Percentiles rank a stretch among this genome's conserved stretches.
phyloP scores from a whole-genome alignment of 2,888 invertebrate genomes.

The Baronia brevicornis region DNA sequence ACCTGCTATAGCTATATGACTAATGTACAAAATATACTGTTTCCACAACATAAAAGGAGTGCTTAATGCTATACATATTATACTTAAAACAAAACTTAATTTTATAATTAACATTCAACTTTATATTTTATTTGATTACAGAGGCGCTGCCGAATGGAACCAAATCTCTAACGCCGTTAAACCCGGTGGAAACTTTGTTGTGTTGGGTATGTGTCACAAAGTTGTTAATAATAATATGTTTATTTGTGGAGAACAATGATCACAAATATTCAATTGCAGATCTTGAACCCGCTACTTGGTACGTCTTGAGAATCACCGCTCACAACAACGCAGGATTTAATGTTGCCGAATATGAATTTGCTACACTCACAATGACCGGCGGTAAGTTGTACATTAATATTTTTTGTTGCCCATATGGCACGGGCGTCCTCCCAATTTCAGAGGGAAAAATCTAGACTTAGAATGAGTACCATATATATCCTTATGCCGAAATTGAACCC shows the following conservation, averaged over 20 bases:
- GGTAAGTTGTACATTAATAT: conserved; percentile 78
- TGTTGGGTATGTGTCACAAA: conserved; percentile 66
- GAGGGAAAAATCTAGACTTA: too few relatives aligned
- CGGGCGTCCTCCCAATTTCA: too few relatives aligned
- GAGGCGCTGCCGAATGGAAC: conserved; percentile 92
- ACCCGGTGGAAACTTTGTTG: conserved; percentile 92
- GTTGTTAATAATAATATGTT: background rate
- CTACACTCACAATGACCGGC: conserved; percentile 94
- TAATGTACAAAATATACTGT: too few relatives aligned
- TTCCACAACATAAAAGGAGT: too few relatives aligned
- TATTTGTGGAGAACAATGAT: too few relatives aligned
- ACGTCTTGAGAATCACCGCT: conserved; percentile 91
- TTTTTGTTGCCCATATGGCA: too few relatives aligned
- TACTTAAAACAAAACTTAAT: too few relatives aligned
- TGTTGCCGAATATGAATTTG: conserved; percentile 96
- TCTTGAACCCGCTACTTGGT: conserved; percentile 95
- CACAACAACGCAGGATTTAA: conserved; percentile 97
- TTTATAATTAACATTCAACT: too few relatives aligned
- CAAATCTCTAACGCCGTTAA: conserved; percentile 95
- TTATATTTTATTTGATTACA: conserved; percentile 34
- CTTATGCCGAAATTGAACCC: too few relatives aligned
- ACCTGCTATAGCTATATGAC: too few relatives aligned
- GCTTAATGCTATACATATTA: too few relatives aligned
- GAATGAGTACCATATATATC: too few relatives aligned
- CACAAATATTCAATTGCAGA: conserved; percentile 64